Base-by-base conservation (phyloP, 92 coral and sea anemone genomes). In the Paragorgia papillata region DNA sequence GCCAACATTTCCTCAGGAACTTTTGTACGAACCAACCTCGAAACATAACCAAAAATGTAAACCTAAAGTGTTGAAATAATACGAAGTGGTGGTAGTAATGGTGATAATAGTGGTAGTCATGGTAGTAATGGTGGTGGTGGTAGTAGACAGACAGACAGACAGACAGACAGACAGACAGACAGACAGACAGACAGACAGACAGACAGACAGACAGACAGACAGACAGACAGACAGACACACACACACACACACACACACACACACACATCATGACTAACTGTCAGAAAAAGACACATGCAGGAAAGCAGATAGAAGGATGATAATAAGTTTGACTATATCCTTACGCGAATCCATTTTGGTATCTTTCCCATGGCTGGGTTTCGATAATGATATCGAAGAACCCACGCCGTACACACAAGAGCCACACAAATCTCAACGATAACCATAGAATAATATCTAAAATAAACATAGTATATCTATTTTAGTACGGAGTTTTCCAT, bases 351-450 rank as follows among this genome's bases (percentile, higher is more conserved):
- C 97, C 97, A 88, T 18, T 60, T 57, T 13, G 97, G 92, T 64
- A 92, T 85, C 56, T 69, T 74, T 18, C 97, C 97, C 70, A 88
- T 82, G 8, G 97, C 90, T 40, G 90, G 85, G 79, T 86, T 89
- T 48, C 85, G 84, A 41, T 92, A 92, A 63, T 92, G 97, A 63
- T 87, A 85, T 59, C 97, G 55, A 33, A 92, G 71, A 1, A 88
- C 96, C 85, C 90, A 85, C 74, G 96, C 89, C 0, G 90, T 83
- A 75, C 91, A 57, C 26, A 74, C 89, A 33, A 92, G 88, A 29
- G 92, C 90, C 56, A 87, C 66, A 17, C 92, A 82, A 34, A 92
- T 88, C 78, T 92, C 91, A 20, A 88, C 87, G 59, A 92, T 92
- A 41, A 90, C 88, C 67, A 88, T 28, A 0, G 92, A 88, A 67